These are phyloP conservation scores for Callyntrura guangdongensis DNA, from an alignment of 2,888 invertebrate species.

Conservation along the genomic window DNA sequence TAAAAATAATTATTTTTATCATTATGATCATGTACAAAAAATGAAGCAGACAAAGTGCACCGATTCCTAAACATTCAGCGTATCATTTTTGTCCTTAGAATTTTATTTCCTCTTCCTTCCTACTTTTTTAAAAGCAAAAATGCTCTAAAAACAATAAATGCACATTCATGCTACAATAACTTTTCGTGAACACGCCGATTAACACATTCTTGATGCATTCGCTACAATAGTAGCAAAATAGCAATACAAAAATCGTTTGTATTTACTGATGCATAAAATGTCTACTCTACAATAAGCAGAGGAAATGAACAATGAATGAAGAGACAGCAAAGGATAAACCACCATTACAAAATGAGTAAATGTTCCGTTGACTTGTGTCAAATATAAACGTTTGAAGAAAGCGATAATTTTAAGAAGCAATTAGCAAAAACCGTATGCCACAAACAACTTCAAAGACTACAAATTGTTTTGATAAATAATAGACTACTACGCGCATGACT, in stretches of 20 bases:
- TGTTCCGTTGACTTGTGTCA: not conserved
- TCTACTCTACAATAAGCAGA: not conserved
- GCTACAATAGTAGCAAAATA: not conserved
- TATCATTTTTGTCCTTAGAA: no score
- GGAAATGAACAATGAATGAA: conserved; percentile 2
- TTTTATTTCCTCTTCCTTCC: no score
- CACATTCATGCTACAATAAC: no score
- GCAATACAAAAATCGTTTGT: not conserved
- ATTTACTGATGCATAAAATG: conserved; percentile 27
- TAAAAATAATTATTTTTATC: no score
- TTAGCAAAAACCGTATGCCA: not conserved
- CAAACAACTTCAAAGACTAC: no score
- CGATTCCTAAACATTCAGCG: no score
- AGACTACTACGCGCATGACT: no score
- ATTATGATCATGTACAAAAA: no score
- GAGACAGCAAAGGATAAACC: conserved; percentile 32
- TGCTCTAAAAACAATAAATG: no score
- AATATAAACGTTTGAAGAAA: not conserved
- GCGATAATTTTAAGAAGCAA: not conserved
- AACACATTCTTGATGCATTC: not conserved
- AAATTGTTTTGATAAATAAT: no score
- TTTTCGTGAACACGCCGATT: not conserved
- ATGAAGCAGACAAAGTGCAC: no score
- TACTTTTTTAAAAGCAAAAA: no score
- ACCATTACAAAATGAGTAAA: conserved; percentile 12